phyloP scores from a whole-genome alignment of 2,888 invertebrate genomes.

The Hedychridium roseum region DNA sequence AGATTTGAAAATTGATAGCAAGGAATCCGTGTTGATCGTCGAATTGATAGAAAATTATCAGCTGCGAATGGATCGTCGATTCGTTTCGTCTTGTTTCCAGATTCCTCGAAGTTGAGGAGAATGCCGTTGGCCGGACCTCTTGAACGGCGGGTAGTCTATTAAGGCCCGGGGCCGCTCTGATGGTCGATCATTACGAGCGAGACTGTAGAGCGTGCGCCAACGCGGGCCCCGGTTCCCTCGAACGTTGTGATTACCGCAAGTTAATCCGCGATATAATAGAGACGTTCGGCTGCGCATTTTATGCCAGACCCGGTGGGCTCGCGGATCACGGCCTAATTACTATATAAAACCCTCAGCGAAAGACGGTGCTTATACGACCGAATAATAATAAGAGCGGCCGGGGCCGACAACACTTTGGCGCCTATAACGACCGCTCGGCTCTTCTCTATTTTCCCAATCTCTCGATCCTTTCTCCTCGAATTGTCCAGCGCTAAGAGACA shows the following conservation, averaged over 20 bases:
- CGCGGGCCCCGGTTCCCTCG: conserved; percentile 17
- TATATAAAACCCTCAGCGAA: conserved; percentile 47
- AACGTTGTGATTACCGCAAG: conserved; percentile 49
- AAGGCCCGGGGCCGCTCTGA: conserved; percentile 15
- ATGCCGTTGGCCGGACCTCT: neutral
- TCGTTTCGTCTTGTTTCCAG: too few species aligned
- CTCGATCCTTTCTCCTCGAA: neutral
- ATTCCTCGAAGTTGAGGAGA: neutral
- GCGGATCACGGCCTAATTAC: conserved; percentile 48
- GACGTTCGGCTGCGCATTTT: conserved; percentile 48
- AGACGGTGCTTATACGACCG: conserved; percentile 33
- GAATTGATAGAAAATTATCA: too few species aligned
- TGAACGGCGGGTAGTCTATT: conserved; percentile 18
- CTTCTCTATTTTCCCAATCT: conserved; percentile 15
- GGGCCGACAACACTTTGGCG: conserved; percentile 39
- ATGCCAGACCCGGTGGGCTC: conserved; percentile 35
- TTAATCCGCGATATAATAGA: conserved; percentile 54
- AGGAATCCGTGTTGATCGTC: too few species aligned
- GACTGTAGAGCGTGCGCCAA: conserved; percentile 23
- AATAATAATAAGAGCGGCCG: conserved; percentile 36
- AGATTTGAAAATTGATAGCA: too few species aligned
- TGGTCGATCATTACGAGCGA: conserved; percentile 28
- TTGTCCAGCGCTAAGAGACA: too few species aligned
- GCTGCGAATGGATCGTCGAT: too few species aligned
- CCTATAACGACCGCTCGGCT: conserved; percentile 40